These are phyloP conservation scores for Agrochola lota DNA, from an alignment of 2,888 invertebrate species.

Conservation along the genomic window DNA sequence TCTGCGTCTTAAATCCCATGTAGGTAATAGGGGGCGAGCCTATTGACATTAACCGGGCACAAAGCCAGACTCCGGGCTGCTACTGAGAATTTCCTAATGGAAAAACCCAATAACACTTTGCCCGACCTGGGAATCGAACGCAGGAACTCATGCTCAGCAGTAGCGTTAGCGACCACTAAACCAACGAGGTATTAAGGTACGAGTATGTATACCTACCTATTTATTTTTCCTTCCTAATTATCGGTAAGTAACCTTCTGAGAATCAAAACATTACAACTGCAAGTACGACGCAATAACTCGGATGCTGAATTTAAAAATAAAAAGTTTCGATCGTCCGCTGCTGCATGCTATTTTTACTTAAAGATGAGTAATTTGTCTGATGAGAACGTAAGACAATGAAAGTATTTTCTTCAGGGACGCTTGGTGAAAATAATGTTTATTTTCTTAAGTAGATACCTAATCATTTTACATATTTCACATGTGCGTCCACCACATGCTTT, in stretches of 20 bases:
- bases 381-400: neutral
- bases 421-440: neutral
- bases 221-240: slow-evolving; percentile 3
- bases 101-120: neutral
- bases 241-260: neutral
- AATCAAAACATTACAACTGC: slow-evolving; percentile 5
- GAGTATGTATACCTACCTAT: neutral
- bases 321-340: slow-evolving; percentile 3
- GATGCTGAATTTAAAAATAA: slow-evolving; percentile 40
- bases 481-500: neutral
- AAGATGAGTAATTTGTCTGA: slow-evolving; percentile 37
- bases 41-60: neutral
- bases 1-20: neutral
- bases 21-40: neutral
- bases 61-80: neutral
- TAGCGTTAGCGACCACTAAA: neutral
- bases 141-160: neutral
- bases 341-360: slow-evolving; percentile 41
- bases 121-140: neutral
- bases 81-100: neutral
- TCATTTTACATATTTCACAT: neutral
- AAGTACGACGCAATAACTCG: slow-evolving; percentile 12
- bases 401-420: neutral
- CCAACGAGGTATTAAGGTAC: neutral
- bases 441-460: neutral